Evolutionary conservation across 2,797 vertebrate genomes (phyloP).

Genomic region (Sebastes wilsoni): DNA sequence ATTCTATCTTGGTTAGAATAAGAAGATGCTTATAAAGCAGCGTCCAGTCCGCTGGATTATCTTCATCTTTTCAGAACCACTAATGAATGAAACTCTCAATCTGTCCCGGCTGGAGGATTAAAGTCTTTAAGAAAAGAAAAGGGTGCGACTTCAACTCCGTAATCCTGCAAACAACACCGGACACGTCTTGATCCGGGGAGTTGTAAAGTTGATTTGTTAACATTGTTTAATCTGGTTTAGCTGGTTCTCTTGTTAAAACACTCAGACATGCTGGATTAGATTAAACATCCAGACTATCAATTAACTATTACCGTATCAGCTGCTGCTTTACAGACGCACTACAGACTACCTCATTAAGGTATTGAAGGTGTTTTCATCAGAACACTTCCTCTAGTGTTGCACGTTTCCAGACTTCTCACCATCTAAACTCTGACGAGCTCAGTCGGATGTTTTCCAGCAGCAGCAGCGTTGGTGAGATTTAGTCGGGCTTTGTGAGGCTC

Average conservation of each 20-base stretch:
- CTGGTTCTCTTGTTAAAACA: neutral
- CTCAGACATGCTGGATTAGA: neutral
- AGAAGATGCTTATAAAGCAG: too few species aligned
- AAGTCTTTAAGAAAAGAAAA: neutral
- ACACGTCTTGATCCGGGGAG: neutral
- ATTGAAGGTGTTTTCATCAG: too few species aligned
- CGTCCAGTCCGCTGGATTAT: too few species aligned
- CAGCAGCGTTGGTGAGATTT: conserved; percentile 30
- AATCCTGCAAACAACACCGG: conserved; percentile 24
- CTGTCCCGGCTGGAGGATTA: neutral
- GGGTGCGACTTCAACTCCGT: neutral
- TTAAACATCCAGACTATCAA: neutral
- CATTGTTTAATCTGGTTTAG: conserved; percentile 1
- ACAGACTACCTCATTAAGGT: too few species aligned
- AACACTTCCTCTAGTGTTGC: too few species aligned
- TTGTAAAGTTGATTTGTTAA: neutral
- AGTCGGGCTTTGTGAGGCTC: conserved; percentile 35
- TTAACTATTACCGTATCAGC: neutral
- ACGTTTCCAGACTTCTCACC: neutral
- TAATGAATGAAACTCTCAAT: neutral
- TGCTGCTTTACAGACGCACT: neutral
- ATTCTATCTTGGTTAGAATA: too few species aligned
- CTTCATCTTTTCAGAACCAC: neutral
- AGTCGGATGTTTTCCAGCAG: conserved; percentile 12
- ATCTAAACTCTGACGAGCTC: neutral